Evolutionary conservation across 2,888 invertebrate genomes (phyloP), one percentile per base, ranked within the genome.

Genomic region (Phanerotoma sp.): DNA sequence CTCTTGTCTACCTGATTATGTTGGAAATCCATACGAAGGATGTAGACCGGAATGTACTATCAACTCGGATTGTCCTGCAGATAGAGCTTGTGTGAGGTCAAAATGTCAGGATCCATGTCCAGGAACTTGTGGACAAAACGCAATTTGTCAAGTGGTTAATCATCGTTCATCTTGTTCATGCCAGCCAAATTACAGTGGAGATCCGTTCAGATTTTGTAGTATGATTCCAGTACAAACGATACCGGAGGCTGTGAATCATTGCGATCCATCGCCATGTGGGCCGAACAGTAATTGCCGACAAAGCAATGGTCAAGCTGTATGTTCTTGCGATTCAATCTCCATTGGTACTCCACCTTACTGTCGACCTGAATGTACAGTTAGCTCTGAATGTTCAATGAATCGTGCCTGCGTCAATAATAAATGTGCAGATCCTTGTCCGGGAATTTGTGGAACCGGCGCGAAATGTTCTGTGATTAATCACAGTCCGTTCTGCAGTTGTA

Each of bases 111-210:
- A 88, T 68, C 87, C 88, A 28, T 88, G 91, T 65, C 83, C 84
- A 44, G 91, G 88, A 38, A 82, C 86, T 46, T 92, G 92, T 70
- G 92, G 91, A 50, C 78, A 79, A 60, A 85, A 85, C 69, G 84
- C 87, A 1, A 77, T 83, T 50, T 88, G 88, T 62, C 81, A 83
- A 65, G 84, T 86, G 38, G 78, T 86, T 6, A 84, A 84, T 64
- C 87, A 87, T 66, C 71, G 84, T 56, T 85, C 87, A 5, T 79
- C 82, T 9, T 88, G 88, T 67, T 81, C 79, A 54, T 86, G 86
- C 64, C 70, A 77, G 13, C 63, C 77, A 22, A 84, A 84, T 45
- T 85, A 81, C 63, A 83, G 82, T 20, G 89, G 89, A 44, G 85
- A 88, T 77, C 85, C 86, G 5, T 83, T 81, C 67, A 72, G 74